Conservation (phyloP, 2,888 invertebrate genomes). For the Cenopis cana region DNA sequence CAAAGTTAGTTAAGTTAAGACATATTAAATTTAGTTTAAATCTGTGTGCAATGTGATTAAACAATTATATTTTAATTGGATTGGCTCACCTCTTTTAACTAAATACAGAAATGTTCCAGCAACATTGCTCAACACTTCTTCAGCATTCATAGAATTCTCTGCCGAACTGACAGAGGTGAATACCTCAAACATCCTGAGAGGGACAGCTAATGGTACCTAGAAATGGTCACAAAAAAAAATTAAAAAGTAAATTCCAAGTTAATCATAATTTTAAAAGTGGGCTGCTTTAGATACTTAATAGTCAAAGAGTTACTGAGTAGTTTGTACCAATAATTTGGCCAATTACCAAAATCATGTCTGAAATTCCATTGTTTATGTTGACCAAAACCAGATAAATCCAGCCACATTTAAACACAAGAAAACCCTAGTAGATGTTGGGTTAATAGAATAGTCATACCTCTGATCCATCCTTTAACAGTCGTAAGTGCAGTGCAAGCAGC, state of each 20-base stretch:
- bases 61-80: neutral
- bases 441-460: constrained; percentile 60
- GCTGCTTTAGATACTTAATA: too few relatives aligned
- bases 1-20: too few relatives aligned
- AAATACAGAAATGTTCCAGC: constrained; percentile 83
- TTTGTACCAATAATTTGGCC: too few relatives aligned
- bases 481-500: constrained; percentile 72
- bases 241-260: too few relatives aligned
- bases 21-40: too few relatives aligned
- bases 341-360: neutral
- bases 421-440: neutral
- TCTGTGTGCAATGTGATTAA: too few relatives aligned
- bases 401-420: too few relatives aligned
- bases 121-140: constrained; percentile 63
- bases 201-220: constrained; percentile 87
- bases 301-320: too few relatives aligned
- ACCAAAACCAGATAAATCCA: too few relatives aligned
- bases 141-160: constrained; percentile 66
- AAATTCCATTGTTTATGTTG: constrained; percentile 6
- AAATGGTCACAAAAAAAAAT: constrained; percentile 32
- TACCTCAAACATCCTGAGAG: constrained; percentile 91
- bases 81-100: constrained; percentile 80
- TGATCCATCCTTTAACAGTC: constrained; percentile 68
- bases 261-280: too few relatives aligned
- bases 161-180: constrained; percentile 86